Base-by-base conservation (phyloP, 2,797 vertebrate genomes). In the Neosalanx taihuensis region DNA sequence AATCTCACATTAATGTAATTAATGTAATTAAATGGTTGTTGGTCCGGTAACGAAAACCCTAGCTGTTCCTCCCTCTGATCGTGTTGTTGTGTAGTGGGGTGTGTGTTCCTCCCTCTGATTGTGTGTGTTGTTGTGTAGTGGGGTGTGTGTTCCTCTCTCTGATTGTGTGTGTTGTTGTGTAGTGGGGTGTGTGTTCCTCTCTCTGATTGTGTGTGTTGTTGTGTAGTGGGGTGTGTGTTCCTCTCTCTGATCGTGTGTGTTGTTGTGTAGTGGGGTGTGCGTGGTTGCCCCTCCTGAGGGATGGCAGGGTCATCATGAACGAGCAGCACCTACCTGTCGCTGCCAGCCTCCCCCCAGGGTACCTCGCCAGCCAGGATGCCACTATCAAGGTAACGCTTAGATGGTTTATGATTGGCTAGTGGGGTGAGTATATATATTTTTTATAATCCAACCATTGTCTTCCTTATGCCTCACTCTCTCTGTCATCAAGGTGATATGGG, bases 201-300 rank as follows among this genome's bases (percentile, higher is more conserved):
- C 23, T 26, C 23, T 26, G 23, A 26, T 26, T 1, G 1, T 46
- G 61, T 58, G 31, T 46, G 29, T 37, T 26, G 23, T 26, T 26
- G 23, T 26, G 23, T 26, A 26, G 23, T 26, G 23, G 23, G 23
- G 49, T 51, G 49, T 51, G 4, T 30, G 15, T 26, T 26, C 23
- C 23, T 26, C 23, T 26, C 23, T 26, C 23, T 26, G 23, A 26
- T 26, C 23, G 1, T 46, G 61, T 58, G 31, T 46, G 29, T 37
- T 41, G 7, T 9, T 3, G 20, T 56, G n/a, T 87, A 99, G 97
- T 99, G 84, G 97, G 97, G 5, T 97, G 94, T 67, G 94, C 95
- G 17, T 99, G 97, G 97, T 92, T 98, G 81, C 95, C 96, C 61
- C 89, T 99, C 72, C 92, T 99, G 73, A 96, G 91, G 84, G 97